Conservation (phyloP, 2,888 invertebrate species). For the Drosophila phalerata region DNA sequence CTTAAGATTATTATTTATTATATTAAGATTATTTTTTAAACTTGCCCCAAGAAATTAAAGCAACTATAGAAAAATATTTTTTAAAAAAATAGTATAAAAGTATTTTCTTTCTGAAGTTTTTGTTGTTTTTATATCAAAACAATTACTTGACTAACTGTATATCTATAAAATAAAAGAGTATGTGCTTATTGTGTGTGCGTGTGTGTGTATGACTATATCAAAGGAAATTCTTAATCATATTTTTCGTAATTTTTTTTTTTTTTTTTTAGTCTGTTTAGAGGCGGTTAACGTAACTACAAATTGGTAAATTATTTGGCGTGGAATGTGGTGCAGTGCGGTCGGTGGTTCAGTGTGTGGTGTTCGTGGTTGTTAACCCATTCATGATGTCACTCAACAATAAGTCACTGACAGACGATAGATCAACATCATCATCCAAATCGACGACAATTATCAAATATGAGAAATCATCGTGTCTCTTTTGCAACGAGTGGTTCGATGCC, state of each 20-base stretch:
- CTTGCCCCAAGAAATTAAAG: not conserved
- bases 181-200: slow-evolving; percentile 10
- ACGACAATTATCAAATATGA: slow-evolving; percentile 84
- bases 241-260: slow-evolving; percentile 19
- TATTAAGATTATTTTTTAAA: not conserved
- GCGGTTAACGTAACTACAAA: slow-evolving; percentile 53
- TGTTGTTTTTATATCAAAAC: too few relatives aligned
- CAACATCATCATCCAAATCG: slow-evolving; percentile 49
- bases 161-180: not conserved
- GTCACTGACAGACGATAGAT: slow-evolving; percentile 4
- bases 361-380: not conserved
- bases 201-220: slow-evolving; percentile 26
- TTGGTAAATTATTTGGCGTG: slow-evolving; percentile 9
- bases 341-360: not conserved
- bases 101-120: too few relatives aligned
- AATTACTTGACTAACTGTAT: slow-evolving; percentile 8
- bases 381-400: slow-evolving; percentile 53
- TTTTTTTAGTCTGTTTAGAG: slow-evolving; percentile 65
- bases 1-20: not conserved
- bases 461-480: slow-evolving; percentile 89
- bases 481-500: slow-evolving; percentile 89
- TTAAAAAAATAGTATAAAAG: not conserved
- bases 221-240: slow-evolving; percentile 64
- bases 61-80: not conserved
- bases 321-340: slow-evolving; percentile 18